Evolutionary conservation across 2,797 vertebrate genomes (phyloP).

Genomic region (Coendou prehensilis): DNA sequence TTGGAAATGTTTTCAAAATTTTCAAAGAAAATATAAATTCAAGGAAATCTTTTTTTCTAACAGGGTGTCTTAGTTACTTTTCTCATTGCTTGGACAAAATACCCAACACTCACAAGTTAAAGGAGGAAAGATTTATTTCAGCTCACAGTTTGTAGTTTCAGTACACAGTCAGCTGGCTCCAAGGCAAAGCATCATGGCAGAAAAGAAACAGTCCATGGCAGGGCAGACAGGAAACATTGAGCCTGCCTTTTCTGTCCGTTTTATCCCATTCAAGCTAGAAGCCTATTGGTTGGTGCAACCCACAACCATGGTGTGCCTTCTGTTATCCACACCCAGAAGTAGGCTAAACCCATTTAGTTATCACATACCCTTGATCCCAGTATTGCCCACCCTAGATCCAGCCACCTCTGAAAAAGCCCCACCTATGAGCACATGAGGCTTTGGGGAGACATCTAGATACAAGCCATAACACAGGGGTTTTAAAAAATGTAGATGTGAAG

Average conservation of each 20-base stretch:
- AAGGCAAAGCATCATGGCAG: not conserved
- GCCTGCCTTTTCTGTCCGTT: not conserved
- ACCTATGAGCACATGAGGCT: not conserved
- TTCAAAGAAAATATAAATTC: slow-evolving; percentile 54
- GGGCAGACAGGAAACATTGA: not conserved
- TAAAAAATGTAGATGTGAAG: slow-evolving; percentile 4
- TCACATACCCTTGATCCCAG: not conserved
- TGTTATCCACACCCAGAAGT: not conserved
- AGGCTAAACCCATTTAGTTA: not conserved
- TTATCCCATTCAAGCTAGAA: not conserved
- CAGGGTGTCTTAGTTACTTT: not conserved
- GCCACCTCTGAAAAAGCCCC: not conserved
- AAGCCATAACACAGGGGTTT: not conserved
- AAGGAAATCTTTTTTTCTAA: not conserved
- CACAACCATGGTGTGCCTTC: not conserved
- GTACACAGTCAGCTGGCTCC: not conserved
- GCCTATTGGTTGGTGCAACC: not conserved
- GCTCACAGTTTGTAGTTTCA: not conserved
- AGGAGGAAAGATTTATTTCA: not conserved
- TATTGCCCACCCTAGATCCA: not conserved
- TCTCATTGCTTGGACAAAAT: not conserved
- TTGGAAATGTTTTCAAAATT: not conserved
- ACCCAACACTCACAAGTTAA: not conserved
- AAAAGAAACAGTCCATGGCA: not conserved
- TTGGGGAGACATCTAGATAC: not conserved